Evolutionary conservation across 2,888 invertebrate species (phyloP), one percentile per base, ranked within the genome.

Genomic region (Anticlea derivata): DNA sequence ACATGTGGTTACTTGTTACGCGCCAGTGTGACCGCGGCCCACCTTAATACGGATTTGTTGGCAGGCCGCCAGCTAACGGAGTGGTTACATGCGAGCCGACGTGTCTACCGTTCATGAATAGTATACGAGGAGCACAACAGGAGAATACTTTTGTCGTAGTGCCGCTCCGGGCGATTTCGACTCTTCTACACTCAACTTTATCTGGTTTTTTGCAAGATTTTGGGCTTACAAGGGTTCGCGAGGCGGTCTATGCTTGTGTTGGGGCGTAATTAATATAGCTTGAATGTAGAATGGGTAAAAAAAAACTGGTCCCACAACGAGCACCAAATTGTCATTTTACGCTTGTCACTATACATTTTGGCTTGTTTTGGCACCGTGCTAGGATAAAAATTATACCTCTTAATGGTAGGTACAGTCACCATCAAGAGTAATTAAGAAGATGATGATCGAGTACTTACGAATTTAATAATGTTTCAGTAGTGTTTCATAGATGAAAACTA

Each of bases 11-110:
- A 39, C 33, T 29, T 17, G 58, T 63, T 67, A 66, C 68, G 53
- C 35, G 50, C 24, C 70, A 55, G 76, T 80, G 74, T 81, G 66
- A 81, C 58, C 55, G 20, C 29, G 29, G 49, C 52, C 56, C 47
- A 55, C 63, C 61, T 65, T 73, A 72, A 74, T 77, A 72, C 68
- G 71, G 72, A 69, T 73, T 68, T 65, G 74, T 70, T 86, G 86
- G 86, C 84, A 66, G 66, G 55, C 67, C 73, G 85, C 86, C 86
- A 86, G 66, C 70, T 50, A 41, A 39, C 60, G 35, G 62, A 62
- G 68, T 65, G 68, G 68, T 66, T 66, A 69, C 67, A 66, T 55
- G 51, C 58, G 56, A 62, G 61, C 55, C 62, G 40, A 45, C 50
- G 45, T 46, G 65, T 61, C 60, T 61, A 41, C 61, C 59, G 55